Evolutionary conservation across 2,888 invertebrate species (phyloP).

Genomic region (Beris chalybata): DNA sequence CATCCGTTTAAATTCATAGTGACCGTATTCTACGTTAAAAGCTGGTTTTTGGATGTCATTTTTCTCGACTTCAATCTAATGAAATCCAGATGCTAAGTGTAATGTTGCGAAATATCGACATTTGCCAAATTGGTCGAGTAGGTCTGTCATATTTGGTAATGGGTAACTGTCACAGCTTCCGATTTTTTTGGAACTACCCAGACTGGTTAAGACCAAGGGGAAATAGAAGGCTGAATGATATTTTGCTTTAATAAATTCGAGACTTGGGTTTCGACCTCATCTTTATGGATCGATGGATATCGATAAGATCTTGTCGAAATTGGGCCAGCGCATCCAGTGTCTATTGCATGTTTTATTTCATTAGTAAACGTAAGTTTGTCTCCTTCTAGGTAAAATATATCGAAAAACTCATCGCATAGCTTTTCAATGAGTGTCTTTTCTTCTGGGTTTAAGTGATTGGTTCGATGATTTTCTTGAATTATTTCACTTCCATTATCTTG

Average conservation of each 20-base stretch:
- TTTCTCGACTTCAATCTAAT: slow-evolving; percentile 29
- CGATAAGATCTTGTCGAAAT: slow-evolving; percentile 34
- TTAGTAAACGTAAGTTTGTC: slow-evolving; percentile 2
- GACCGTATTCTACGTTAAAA: slow-evolving; percentile 34
- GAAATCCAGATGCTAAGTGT: slow-evolving; percentile 24
- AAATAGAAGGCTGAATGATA: slow-evolving; percentile 35
- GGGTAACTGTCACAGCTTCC: slow-evolving; percentile 7
- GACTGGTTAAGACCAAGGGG: slow-evolving; percentile 34
- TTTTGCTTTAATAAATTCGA: slow-evolving; percentile 42
- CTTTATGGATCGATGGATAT: slow-evolving; percentile 33
- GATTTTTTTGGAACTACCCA: slow-evolving; percentile 17
- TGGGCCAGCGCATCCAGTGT: neutral
- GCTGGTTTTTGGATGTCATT: slow-evolving; percentile 30
- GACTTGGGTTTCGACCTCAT: slow-evolving; percentile 41
- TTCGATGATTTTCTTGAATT: too few species aligned
- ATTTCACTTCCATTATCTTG: too few species aligned
- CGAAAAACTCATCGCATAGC: too few species aligned
- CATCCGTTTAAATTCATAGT: slow-evolving; percentile 12
- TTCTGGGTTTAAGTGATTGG: too few species aligned
- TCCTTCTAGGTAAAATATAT: too few species aligned
- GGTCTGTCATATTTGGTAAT: slow-evolving; percentile 31
- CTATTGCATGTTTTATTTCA: slow-evolving; percentile 1
- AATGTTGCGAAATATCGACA: slow-evolving; percentile 22
- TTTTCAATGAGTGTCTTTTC: too few species aligned
- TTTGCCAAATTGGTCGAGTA: slow-evolving; percentile 38